These are phyloP conservation scores for Aromia moschata DNA, from an alignment of 2,888 invertebrate genomes.

Conservation along the genomic window DNA sequence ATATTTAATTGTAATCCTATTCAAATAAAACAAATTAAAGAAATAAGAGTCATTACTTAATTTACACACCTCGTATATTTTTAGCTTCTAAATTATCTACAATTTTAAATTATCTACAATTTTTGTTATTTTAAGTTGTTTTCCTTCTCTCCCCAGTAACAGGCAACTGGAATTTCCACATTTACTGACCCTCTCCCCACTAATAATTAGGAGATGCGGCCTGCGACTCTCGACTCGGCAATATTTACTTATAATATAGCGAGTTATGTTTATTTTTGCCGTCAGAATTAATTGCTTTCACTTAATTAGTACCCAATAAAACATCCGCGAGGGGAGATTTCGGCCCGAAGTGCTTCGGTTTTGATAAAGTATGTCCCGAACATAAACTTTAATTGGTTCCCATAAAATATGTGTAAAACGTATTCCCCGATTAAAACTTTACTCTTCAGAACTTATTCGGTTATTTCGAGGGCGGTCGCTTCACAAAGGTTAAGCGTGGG, in stretches of 20 bases:
- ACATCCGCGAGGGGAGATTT: not conserved
- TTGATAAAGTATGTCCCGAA: constrained; percentile 3
- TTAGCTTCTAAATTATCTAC: too few species aligned
- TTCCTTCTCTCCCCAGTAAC: too few species aligned
- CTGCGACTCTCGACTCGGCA: not conserved
- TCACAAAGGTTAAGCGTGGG: too few species aligned
- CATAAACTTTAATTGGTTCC: constrained; percentile 20
- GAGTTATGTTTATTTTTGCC: constrained; percentile 7
- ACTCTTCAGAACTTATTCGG: constrained; percentile 4
- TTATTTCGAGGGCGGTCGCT: constrained; percentile 2
- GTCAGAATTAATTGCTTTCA: constrained; percentile 9
- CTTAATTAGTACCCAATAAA: constrained; percentile 15
- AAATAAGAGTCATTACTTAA: too few species aligned
- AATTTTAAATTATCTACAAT: too few species aligned
- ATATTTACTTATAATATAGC: constrained; percentile 9
- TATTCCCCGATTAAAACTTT: constrained; percentile 21
- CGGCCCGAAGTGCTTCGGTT: constrained; percentile 11
- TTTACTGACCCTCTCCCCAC: too few species aligned
- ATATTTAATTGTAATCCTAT: too few species aligned
- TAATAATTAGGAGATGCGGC: not conserved
- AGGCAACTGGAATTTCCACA: too few species aligned
- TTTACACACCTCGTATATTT: too few species aligned
- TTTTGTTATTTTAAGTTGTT: too few species aligned
- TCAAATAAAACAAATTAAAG: too few species aligned
- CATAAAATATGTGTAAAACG: constrained; percentile 17